phyloP scores from a whole-genome alignment of 1,140 invertebrate species.

The Drosophila auraria region DNA sequence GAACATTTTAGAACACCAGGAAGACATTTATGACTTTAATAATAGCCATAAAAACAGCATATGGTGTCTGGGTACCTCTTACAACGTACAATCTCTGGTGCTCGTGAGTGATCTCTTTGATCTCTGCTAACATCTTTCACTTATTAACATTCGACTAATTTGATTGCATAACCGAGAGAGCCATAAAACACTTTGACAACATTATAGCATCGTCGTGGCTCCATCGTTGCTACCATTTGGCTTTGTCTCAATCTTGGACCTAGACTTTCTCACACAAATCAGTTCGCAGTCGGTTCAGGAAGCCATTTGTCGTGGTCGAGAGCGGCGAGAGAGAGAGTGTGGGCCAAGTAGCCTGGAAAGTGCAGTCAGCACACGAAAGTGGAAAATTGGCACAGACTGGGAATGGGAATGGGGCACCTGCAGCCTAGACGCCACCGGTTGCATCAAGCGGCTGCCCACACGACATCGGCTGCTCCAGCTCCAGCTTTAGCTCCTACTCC shows the following conservation, averaged over 20 bases:
- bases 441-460: conserved; percentile 62
- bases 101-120: conserved; percentile 37
- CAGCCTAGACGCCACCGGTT: conserved; percentile 38
- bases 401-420: conserved; percentile 41
- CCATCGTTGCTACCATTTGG: conserved; percentile 25
- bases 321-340: conserved; percentile 10
- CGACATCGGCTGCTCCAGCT: conserved; percentile 22
- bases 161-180: conserved; percentile 66
- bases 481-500: neutral
- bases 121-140: conserved; percentile 40
- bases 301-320: conserved; percentile 67
- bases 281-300: conserved; percentile 65
- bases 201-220: conserved; percentile 66
- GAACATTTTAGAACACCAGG: neutral
- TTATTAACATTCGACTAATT: conserved; percentile 57
- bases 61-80: neutral
- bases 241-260: conserved; percentile 29
- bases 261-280: conserved; percentile 81
- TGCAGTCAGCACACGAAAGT: conserved; percentile 56
- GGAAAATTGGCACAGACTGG: conserved; percentile 71
- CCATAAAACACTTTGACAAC: conserved; percentile 79
- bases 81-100: neutral
- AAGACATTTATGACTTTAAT: neutral
- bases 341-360: conserved; percentile 23
- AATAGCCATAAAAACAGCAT: neutral